Conservation (phyloP, 2,113 vertebrate genomes). For the Ophthalmolycus amberensis region DNA sequence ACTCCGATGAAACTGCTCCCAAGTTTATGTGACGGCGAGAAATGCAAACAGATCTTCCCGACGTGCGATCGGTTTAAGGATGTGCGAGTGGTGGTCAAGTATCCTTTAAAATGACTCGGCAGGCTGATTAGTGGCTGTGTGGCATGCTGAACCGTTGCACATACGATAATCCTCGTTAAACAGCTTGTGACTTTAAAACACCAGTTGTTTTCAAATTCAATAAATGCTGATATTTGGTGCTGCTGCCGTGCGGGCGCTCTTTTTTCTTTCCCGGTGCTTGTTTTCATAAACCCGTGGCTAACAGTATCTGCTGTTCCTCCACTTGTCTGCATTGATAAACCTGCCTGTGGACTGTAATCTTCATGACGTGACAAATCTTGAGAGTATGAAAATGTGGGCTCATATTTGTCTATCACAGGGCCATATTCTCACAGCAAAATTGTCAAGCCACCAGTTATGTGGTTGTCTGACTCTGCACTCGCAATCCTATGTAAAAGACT, state of each 20-base stretch:
- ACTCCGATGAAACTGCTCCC: not conserved
- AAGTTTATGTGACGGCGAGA: not conserved
- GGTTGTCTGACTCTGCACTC: slow-evolving; percentile 31
- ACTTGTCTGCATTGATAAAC: not conserved
- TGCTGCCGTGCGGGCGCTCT: not conserved
- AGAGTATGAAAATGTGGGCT: not conserved
- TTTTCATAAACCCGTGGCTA: not conserved
- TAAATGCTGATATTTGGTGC: slow-evolving; percentile 12
- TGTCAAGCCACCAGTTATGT: slow-evolving; percentile 15
- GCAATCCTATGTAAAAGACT: slow-evolving; percentile 31
- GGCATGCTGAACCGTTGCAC: not conserved
- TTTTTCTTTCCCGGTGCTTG: not conserved
- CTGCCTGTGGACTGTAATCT: slow-evolving; percentile 16
- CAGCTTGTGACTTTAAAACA: slow-evolving; percentile 5
- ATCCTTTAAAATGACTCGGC: not conserved
- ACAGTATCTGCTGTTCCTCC: not conserved
- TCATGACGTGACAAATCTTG: not conserved
- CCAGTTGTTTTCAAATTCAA: not conserved
- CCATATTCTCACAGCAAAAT: not conserved
- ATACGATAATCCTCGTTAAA: not conserved
- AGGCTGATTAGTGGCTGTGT: not conserved
- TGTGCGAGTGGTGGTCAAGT: not conserved
- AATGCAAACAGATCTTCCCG: not conserved
- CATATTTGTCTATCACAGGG: not conserved
- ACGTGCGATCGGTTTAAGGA: not conserved